Evolutionary conservation across 2,113 vertebrate genomes (phyloP).

Genomic region (Austrofundulus limnaeus): DNA sequence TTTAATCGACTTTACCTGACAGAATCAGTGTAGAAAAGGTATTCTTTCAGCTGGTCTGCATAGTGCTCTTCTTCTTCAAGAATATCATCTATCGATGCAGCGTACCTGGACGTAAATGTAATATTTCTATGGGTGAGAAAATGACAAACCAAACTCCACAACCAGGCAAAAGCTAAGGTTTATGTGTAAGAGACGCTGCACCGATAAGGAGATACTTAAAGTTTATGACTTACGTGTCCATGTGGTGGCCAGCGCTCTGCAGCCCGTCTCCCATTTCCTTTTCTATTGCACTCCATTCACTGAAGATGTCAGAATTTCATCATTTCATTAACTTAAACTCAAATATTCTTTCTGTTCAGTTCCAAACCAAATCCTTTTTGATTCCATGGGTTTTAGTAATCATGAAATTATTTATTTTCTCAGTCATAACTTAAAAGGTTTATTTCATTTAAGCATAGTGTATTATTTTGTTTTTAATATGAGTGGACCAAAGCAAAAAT

Average conservation of each 20-base stretch:
- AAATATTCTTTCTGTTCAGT: neutral
- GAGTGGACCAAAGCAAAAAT: neutral
- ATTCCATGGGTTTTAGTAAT: no score
- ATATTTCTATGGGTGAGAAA: neutral
- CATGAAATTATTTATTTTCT: no score
- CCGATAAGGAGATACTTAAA: no score
- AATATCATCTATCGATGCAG: constrained; percentile 93
- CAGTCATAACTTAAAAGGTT: neutral
- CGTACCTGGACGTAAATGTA: constrained; percentile 78
- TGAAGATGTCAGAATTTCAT: constrained; percentile 49
- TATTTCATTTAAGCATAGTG: neutral
- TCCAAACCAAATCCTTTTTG: neutral
- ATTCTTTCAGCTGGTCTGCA: constrained; percentile 93
- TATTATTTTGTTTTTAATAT: no score
- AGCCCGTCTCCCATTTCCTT: constrained; percentile 96
- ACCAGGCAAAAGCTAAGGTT: neutral
- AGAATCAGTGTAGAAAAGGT: constrained; percentile 92
- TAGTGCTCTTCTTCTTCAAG: constrained; percentile 95
- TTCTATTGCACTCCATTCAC: constrained; percentile 95
- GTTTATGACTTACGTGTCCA: constrained; percentile 88
- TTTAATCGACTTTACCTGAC: constrained; percentile 76
- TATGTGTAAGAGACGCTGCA: no score
- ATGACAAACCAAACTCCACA: neutral
- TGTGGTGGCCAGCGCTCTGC: constrained; percentile 96
- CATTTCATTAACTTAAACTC: neutral